These are phyloP conservation scores for Conger conger DNA, from an alignment of 2,113 vertebrate species.

Conservation along the genomic window DNA sequence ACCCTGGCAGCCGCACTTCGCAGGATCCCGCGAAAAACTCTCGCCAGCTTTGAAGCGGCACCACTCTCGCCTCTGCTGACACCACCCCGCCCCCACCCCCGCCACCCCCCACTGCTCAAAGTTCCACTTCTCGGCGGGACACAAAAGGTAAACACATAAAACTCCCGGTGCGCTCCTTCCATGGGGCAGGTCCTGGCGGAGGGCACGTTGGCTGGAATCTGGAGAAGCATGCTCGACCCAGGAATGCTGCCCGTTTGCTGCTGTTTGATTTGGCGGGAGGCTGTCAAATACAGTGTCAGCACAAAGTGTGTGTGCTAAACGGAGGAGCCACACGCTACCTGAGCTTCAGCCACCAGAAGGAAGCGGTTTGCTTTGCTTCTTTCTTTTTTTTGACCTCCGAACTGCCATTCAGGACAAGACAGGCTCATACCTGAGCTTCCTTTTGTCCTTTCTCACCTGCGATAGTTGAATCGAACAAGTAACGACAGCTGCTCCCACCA, in stretches of 20 bases:
- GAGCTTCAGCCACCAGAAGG: background rate
- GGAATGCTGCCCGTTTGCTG: slow-evolving; percentile 63
- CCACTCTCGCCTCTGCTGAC: slow-evolving; percentile 11
- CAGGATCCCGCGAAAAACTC: slow-evolving; percentile 44
- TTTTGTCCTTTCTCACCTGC: background rate
- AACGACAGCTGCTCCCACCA: slow-evolving; percentile 63
- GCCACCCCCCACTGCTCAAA: slow-evolving; percentile 21
- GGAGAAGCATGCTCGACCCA: slow-evolving; percentile 33
- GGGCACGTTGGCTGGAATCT: slow-evolving; percentile 42
- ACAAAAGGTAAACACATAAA: slow-evolving; percentile 58
- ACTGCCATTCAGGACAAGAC: background rate
- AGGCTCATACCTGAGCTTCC: background rate
- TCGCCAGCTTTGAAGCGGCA: slow-evolving; percentile 48
- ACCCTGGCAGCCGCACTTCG: slow-evolving; percentile 55
- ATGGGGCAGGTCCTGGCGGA: slow-evolving; percentile 42
- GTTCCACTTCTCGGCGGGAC: slow-evolving; percentile 42
- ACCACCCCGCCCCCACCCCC: slow-evolving; percentile 21
- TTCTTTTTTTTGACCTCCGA: background rate
- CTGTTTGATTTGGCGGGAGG: slow-evolving; percentile 59
- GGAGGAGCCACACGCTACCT: background rate
- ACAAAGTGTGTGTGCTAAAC: slow-evolving; percentile 33
- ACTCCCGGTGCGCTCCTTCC: slow-evolving; percentile 19
- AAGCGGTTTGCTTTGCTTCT: background rate
- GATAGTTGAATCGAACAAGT: slow-evolving; percentile 53
- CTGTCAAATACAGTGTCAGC: slow-evolving; percentile 55